Evolutionary conservation across 2,888 invertebrate genomes (phyloP).

Genomic region (Adelphocoris suturalis): DNA sequence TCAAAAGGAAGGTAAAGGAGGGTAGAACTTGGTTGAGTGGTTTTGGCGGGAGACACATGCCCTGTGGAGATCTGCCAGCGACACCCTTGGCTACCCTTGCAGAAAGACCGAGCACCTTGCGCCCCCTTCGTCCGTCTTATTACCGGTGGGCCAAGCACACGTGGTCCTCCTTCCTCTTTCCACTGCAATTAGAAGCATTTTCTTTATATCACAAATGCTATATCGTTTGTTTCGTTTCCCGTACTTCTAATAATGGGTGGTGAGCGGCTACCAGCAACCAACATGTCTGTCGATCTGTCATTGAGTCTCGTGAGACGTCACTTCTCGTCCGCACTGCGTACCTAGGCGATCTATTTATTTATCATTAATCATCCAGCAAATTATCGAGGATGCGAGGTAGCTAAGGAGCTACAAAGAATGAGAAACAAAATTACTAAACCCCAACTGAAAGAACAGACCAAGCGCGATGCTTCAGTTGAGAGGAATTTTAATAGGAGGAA

Average conservation of each 20-base stretch:
- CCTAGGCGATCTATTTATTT: too few species aligned
- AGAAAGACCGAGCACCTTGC: constrained; percentile 71
- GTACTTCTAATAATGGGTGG: not conserved
- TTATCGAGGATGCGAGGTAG: too few species aligned
- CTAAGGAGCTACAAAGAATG: too few species aligned
- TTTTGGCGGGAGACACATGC: constrained; percentile 67
- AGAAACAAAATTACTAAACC: too few species aligned
- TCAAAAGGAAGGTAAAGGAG: not conserved
- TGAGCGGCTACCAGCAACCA: not conserved
- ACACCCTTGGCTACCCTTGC: constrained; percentile 72
- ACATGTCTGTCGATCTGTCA: not conserved
- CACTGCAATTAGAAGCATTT: constrained; percentile 54
- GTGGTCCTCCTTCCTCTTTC: constrained; percentile 56
- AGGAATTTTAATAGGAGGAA: too few species aligned
- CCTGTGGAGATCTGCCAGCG: constrained; percentile 64
- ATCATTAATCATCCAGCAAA: too few species aligned
- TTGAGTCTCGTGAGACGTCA: too few species aligned
- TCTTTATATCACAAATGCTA: constrained; percentile 38
- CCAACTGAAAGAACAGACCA: too few species aligned
- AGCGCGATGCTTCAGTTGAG: too few species aligned
- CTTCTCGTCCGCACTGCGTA: too few species aligned
- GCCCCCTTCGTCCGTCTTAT: constrained; percentile 50
- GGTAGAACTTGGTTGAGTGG: constrained; percentile 52
- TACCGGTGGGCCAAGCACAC: constrained; percentile 45
- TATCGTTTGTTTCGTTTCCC: constrained; percentile 17